phyloP scores from a whole-genome alignment of 2,888 invertebrate genomes.

The Buathra laborator region DNA sequence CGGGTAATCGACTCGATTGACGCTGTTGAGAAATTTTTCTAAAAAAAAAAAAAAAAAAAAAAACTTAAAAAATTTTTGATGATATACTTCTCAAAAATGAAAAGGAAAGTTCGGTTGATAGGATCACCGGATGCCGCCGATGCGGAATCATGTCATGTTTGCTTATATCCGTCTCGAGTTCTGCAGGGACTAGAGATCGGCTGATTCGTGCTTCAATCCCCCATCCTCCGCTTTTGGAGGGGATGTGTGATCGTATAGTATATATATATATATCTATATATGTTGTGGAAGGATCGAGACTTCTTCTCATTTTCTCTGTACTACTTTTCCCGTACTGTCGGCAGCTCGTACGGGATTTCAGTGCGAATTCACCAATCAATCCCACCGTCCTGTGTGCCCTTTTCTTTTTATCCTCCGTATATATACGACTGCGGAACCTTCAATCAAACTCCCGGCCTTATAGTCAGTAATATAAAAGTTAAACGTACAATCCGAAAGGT shows the following conservation, averaged over 20 bases:
- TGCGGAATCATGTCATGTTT: slow-evolving; percentile 40
- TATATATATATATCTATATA: too few relatives aligned
- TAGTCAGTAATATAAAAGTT: slow-evolving; percentile 23
- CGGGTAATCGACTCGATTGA: neutral
- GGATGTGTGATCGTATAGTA: neutral
- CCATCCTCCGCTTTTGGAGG: neutral
- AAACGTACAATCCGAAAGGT: slow-evolving; percentile 37
- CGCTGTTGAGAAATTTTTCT: neutral
- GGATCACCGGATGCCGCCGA: slow-evolving; percentile 22
- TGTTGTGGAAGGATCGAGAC: slow-evolving; percentile 33
- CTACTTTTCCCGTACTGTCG: slow-evolving; percentile 18
- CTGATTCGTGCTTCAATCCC: slow-evolving; percentile 2
- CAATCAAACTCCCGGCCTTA: slow-evolving; percentile 35
- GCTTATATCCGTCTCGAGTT: slow-evolving; percentile 46
- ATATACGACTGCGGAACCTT: slow-evolving; percentile 21
- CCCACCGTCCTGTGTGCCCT: slow-evolving; percentile 27
- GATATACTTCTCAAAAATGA: slow-evolving; percentile 24
- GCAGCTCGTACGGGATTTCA: slow-evolving; percentile 38
- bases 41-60: neutral
- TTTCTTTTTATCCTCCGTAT: slow-evolving; percentile 1
- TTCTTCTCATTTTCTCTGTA: slow-evolving; percentile 25
- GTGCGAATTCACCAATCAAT: slow-evolving; percentile 59
- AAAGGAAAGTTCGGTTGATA: slow-evolving; percentile 29
- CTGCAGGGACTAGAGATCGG: slow-evolving; percentile 17
- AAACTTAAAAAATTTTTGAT: neutral